phyloP scores from a whole-genome alignment of 2,888 invertebrate species.

The Drosophila koepferae region DNA sequence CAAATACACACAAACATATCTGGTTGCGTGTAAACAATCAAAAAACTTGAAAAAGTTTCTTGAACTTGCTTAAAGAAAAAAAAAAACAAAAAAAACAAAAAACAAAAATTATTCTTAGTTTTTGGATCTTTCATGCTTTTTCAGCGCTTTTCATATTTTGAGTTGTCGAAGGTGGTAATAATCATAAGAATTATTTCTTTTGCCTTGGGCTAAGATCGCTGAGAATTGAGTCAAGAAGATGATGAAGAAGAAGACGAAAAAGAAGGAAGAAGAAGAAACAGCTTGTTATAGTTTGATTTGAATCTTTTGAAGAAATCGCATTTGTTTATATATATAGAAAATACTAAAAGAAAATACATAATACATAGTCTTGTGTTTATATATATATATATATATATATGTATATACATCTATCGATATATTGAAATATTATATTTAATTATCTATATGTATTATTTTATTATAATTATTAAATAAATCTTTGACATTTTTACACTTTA shows the following conservation, averaged over 20 bases:
- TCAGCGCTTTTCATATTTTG: slow-evolving; percentile 21
- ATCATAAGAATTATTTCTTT: slow-evolving; percentile 6
- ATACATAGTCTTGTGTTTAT: background rate
- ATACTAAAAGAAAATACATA: background rate
- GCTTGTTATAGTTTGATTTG: background rate
- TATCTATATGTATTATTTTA: background rate
- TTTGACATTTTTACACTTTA: background rate
- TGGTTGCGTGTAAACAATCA: slow-evolving; percentile 32
- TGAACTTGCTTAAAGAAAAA: slow-evolving; percentile 55
- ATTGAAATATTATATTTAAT: too few species aligned
- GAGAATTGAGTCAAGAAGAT: background rate
- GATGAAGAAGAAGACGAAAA: background rate
- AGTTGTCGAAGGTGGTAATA: slow-evolving; percentile 41
- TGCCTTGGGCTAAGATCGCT: background rate
- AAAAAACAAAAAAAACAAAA: slow-evolving; percentile 1
- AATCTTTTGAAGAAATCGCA: background rate
- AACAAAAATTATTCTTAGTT: background rate
- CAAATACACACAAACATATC: slow-evolving; percentile 10
- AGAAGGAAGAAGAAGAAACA: background rate
- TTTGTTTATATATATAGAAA: background rate
- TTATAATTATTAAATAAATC: background rate
- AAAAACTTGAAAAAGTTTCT: slow-evolving; percentile 64
- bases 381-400: background rate
- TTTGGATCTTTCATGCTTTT: slow-evolving; percentile 36
- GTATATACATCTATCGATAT: background rate